phyloP scores from a whole-genome alignment of 2,888 invertebrate genomes.

The Incurvaria masculella region DNA sequence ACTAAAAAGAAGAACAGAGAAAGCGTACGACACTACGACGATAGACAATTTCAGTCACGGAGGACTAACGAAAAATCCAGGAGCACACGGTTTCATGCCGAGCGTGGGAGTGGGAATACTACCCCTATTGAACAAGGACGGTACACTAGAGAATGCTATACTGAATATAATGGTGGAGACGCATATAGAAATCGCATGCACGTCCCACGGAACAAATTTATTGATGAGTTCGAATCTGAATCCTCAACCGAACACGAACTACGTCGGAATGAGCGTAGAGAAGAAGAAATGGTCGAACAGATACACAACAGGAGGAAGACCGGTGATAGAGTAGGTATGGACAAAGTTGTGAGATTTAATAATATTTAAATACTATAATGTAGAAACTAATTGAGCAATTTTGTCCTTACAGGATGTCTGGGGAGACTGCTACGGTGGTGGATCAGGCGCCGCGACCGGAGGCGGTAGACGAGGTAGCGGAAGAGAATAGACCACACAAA shows the following conservation, averaged over 20 bases:
- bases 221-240: neutral
- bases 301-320: too few relatives aligned
- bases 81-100: neutral
- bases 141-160: neutral
- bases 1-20: neutral
- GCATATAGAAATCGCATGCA: neutral
- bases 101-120: constrained; percentile 1
- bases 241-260: neutral
- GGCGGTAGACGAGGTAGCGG: neutral
- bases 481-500: too few relatives aligned
- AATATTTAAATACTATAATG: too few relatives aligned
- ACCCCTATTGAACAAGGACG: constrained; percentile 1
- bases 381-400: too few relatives aligned
- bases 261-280: too few relatives aligned
- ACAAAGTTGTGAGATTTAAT: too few relatives aligned
- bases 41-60: constrained; percentile 3
- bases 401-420: too few relatives aligned
- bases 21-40: neutral
- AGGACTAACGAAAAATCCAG: neutral
- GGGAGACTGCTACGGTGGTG: too few relatives aligned
- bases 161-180: constrained; percentile 2
- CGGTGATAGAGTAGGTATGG: too few relatives aligned
- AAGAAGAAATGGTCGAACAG: too few relatives aligned
- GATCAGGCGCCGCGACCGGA: too few relatives aligned
- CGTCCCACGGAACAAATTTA: constrained; percentile 2